A percentile compares a stretch with the other conserved stretches of the same genome.
These are phyloP conservation scores for Heliconius himera DNA, from an alignment of 1,140 invertebrate genomes.

Conservation along the genomic window DNA sequence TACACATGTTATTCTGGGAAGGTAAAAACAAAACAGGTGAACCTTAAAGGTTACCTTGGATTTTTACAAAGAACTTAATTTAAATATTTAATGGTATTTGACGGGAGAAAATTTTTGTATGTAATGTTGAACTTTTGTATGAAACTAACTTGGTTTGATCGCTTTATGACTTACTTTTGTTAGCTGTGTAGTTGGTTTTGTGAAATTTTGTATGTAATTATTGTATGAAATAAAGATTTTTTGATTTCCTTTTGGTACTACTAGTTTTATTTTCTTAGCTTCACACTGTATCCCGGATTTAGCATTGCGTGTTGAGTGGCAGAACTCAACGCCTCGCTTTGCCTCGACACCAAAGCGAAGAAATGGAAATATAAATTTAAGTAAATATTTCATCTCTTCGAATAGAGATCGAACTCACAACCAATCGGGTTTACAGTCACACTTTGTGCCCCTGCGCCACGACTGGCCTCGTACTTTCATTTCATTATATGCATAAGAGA, in stretches of 20 bases:
- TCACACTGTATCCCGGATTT: too few species aligned
- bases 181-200: not conserved
- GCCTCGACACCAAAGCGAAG: too few species aligned
- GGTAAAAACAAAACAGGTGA: not conserved
- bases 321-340: too few species aligned
- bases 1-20: not conserved
- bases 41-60: not conserved
- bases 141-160: not conserved
- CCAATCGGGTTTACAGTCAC: too few species aligned
- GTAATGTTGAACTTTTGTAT: not conserved
- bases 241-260: not conserved
- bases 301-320: too few species aligned
- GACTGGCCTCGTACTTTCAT: not conserved
- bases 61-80: constrained; percentile 1
- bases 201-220: not conserved
- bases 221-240: not conserved
- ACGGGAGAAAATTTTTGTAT: not conserved
- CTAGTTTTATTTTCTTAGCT: not conserved
- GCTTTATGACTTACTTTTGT: not conserved
- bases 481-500: not conserved
- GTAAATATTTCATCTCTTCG: too few species aligned
- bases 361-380: too few species aligned
- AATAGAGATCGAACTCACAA: too few species aligned
- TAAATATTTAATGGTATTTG: not conserved
- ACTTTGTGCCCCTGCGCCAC: too few species aligned